phyloP scores from a whole-genome alignment of 2,888 invertebrate genomes.

The Omphaloscelis lunosa region DNA sequence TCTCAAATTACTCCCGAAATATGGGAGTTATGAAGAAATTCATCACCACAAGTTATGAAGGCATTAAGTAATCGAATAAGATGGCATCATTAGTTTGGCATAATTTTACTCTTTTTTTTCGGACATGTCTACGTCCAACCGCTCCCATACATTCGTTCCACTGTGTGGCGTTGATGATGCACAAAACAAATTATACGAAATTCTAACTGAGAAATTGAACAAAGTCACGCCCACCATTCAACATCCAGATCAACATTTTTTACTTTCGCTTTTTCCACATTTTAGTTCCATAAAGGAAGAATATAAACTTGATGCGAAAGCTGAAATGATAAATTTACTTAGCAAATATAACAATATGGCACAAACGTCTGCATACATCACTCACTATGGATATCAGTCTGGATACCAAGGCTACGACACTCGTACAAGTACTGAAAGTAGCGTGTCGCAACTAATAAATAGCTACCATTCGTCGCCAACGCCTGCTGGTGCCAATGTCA shows the following conservation, averaged over 20 bases:
- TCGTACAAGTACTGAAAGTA: constrained; percentile 14
- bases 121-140: no score
- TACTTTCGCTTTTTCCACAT: constrained; percentile 22
- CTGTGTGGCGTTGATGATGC: not conserved
- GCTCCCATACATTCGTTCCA: no score
- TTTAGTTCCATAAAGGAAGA: constrained; percentile 12
- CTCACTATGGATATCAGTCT: constrained; percentile 11
- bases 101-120: no score
- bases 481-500: constrained; percentile 3
- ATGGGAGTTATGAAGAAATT: no score
- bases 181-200: constrained; percentile 17
- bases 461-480: not conserved
- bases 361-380: not conserved
- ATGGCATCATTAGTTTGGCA: no score
- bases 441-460: constrained; percentile 15
- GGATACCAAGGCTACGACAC: not conserved
- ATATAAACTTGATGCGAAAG: constrained; percentile 15
- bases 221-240: constrained; percentile 26
- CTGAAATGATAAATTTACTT: constrained; percentile 19
- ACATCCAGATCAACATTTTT: constrained; percentile 34
- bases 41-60: no score
- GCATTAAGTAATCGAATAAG: no score
- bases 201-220: constrained; percentile 32
- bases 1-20: no score
- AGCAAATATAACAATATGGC: constrained; percentile 14